These are phyloP conservation scores for Dynastes hyllus DNA, from an alignment of 2,888 invertebrate species.

Conservation along the genomic window DNA sequence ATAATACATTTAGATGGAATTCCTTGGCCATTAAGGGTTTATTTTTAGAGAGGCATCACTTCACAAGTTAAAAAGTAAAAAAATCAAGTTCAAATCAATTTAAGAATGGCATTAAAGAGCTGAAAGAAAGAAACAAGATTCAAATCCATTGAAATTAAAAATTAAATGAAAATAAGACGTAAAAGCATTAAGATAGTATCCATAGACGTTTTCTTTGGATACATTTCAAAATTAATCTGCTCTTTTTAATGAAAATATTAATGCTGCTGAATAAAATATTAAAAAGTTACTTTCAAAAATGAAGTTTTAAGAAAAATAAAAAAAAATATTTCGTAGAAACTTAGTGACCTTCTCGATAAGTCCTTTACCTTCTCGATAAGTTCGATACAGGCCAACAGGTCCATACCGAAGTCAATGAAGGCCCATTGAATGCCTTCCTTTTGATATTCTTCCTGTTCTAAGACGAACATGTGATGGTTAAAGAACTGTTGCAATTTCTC, in stretches of 20 bases:
- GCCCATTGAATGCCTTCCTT: slow-evolving; percentile 93
- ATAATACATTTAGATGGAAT: background rate
- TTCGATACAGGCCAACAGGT: slow-evolving; percentile 88
- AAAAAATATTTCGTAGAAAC: background rate
- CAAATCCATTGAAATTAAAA: background rate
- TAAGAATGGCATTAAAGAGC: background rate
- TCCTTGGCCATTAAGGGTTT: background rate
- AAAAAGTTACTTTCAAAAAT: too few relatives aligned
- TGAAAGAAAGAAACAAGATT: background rate
- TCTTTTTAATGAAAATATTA: too few relatives aligned
- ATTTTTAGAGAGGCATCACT: slow-evolving; percentile 5
- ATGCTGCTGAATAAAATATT: too few relatives aligned
- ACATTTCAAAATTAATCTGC: too few relatives aligned
- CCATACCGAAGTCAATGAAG: slow-evolving; percentile 96
- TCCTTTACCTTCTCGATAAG: slow-evolving; percentile 81
- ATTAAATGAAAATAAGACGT: too few relatives aligned
- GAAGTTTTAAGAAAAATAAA: background rate
- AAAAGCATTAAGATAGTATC: too few relatives aligned
- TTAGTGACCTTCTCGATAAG: background rate
- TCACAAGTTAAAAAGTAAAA: slow-evolving; percentile 16
- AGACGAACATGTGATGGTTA: slow-evolving; percentile 95
- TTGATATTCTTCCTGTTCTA: slow-evolving; percentile 95
- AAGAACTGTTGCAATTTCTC: slow-evolving; percentile 96
- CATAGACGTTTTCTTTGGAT: too few relatives aligned
- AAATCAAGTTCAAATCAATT: background rate